A percentile compares a stretch with the other conserved stretches of the same genome.
phyloP scores from a whole-genome alignment of 2,888 invertebrate species.

The Scelioninae gen. 2 region DNA sequence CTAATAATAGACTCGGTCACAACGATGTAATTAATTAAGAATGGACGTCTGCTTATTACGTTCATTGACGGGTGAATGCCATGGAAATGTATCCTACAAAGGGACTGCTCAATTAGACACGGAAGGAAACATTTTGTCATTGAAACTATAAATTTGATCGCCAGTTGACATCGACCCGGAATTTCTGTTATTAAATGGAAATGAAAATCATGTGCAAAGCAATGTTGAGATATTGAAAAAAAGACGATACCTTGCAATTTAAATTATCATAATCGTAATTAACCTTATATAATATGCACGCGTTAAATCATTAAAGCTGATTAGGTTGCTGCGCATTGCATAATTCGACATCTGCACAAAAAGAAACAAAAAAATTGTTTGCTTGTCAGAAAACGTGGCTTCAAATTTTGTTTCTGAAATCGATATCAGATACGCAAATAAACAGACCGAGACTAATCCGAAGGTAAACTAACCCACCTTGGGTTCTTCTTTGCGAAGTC shows the following conservation, averaged over 20 bases:
- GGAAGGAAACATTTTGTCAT: slow-evolving; percentile 44
- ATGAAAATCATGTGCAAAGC: background rate
- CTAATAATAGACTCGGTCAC: slow-evolving; percentile 32
- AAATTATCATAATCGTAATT: too few species aligned
- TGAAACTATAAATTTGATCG: slow-evolving; percentile 19
- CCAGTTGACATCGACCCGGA: slow-evolving; percentile 1
- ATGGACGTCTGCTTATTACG: slow-evolving; percentile 37
- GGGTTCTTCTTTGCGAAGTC: slow-evolving; percentile 4
- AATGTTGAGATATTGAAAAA: too few species aligned
- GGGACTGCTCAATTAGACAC: slow-evolving; percentile 28
- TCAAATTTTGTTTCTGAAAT: slow-evolving; percentile 3
- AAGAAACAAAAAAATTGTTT: background rate
- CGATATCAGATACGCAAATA: slow-evolving; percentile 3
- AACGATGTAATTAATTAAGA: slow-evolving; percentile 37
- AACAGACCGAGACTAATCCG: background rate
- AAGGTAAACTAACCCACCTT: slow-evolving; percentile 5
- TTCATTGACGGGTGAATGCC: slow-evolving; percentile 34
- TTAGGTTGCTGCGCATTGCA: background rate
- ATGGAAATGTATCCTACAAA: slow-evolving; percentile 42
- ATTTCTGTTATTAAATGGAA: background rate
- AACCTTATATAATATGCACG: background rate
- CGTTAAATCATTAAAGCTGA: slow-evolving; percentile 9
- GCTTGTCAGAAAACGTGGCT: background rate
- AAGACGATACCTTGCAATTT: too few species aligned
- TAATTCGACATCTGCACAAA: background rate